These are phyloP conservation scores for Zosterops japonicus DNA, from an alignment of 2,113 vertebrate species.

Conservation along the genomic window DNA sequence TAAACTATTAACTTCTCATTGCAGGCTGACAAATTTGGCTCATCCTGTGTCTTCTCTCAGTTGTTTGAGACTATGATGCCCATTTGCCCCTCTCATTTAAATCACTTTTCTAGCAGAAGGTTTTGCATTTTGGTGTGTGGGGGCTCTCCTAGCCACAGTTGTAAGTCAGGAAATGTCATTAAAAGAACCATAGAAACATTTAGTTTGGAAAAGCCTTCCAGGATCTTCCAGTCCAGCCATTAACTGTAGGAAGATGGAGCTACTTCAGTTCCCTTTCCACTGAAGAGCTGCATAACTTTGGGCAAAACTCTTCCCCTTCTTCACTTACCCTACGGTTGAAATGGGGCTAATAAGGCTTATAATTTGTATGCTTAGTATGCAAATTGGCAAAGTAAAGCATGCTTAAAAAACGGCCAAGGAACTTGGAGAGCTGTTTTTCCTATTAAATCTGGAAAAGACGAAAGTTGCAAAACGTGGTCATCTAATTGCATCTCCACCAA, in stretches of 20 bases:
- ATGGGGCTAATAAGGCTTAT: slow-evolving; percentile 48
- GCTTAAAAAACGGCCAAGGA: background rate
- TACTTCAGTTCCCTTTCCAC: background rate
- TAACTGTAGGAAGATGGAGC: background rate
- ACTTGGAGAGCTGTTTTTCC: background rate
- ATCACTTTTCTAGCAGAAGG: background rate
- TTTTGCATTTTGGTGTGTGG: background rate
- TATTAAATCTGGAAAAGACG: background rate
- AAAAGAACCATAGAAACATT: background rate
- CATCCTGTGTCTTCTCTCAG: background rate
- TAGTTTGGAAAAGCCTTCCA: background rate
- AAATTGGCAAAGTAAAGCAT: slow-evolving; percentile 9
- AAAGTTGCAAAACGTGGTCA: background rate
- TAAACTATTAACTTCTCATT: background rate
- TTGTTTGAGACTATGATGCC: background rate
- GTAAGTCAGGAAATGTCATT: background rate
- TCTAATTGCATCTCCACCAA: background rate
- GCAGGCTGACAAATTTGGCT: background rate
- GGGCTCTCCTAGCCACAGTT: rapidly evolving
- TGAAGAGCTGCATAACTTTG: background rate
- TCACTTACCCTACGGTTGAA: background rate
- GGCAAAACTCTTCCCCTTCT: background rate
- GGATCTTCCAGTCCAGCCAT: background rate
- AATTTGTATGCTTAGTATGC: slow-evolving; percentile 42
- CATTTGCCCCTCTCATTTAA: background rate